phyloP scores from a whole-genome alignment of 2,113 vertebrate species.

The Gracilinanus agilis region DNA sequence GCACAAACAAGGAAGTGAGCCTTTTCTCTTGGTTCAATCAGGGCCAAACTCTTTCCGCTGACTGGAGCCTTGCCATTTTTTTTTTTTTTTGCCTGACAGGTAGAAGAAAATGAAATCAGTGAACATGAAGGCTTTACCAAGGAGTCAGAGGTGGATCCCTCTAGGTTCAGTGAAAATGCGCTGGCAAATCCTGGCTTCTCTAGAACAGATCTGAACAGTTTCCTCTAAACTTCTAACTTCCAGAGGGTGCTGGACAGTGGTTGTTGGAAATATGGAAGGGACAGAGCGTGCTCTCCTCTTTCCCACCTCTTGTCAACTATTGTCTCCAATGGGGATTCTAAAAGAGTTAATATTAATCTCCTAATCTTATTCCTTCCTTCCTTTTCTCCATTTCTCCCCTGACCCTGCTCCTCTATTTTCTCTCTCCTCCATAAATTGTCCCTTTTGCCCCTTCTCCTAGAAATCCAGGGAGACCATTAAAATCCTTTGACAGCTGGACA shows the following conservation, averaged over 20 bases:
- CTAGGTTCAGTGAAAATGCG: neutral
- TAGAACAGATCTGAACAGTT: neutral
- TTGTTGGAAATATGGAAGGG: neutral
- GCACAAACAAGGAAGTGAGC: neutral
- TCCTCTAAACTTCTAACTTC: neutral
- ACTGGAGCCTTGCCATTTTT: neutral
- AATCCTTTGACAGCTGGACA: neutral
- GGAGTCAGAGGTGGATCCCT: neutral
- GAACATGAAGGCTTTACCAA: neutral
- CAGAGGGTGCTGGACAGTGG: neutral
- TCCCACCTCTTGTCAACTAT: neutral
- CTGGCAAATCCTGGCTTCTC: neutral
- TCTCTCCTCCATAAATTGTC: neutral
- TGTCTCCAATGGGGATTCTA: neutral
- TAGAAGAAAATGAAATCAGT: neutral
- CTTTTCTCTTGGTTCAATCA: neutral
- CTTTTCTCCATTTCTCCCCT: neutral
- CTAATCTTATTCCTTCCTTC: neutral
- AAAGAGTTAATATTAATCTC: neutral
- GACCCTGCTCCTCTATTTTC: neutral
- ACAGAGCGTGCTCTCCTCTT: neutral
- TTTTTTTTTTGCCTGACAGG: neutral
- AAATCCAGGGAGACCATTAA: neutral
- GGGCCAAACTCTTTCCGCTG: neutral
- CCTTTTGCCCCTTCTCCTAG: neutral